phyloP scores from a whole-genome alignment of 2,797 vertebrate species.

The Sebastes steindachneri region DNA sequence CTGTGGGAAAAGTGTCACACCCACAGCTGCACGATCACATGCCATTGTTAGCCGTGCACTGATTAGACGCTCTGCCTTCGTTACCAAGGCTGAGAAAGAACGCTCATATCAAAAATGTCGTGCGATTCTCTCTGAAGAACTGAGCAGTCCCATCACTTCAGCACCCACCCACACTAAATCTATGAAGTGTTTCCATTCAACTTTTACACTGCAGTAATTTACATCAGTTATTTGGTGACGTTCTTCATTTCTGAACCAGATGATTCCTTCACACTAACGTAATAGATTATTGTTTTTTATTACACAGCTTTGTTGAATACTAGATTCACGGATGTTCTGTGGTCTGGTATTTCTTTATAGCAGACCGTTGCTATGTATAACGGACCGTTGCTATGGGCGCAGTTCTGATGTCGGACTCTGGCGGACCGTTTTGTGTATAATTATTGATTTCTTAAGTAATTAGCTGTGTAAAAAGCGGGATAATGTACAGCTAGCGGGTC shows the following conservation, averaged over 20 bases:
- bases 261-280: not conserved
- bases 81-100: not conserved
- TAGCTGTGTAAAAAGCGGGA: too few species aligned
- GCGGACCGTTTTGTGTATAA: too few species aligned
- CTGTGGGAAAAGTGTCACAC: slow-evolving; percentile 9
- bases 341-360: too few species aligned
- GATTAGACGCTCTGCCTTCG: slow-evolving; percentile 14
- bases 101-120: not conserved
- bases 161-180: not conserved
- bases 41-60: slow-evolving; percentile 5
- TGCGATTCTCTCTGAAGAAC: not conserved
- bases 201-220: not conserved
- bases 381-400: too few species aligned
- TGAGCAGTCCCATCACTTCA: not conserved
- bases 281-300: not conserved
- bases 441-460: too few species aligned
- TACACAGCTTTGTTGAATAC: not conserved
- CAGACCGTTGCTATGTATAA: too few species aligned
- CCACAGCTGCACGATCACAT: slow-evolving; percentile 7
- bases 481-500: too few species aligned
- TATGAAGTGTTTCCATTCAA: not conserved
- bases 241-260: not conserved
- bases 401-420: too few species aligned
- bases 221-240: not conserved
- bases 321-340: too few species aligned